A percentile compares a stretch with the other conserved stretches of the same genome.
Conservation (phyloP, 2,113 vertebrate genomes). For the Chascanopsetta lugubris region DNA sequence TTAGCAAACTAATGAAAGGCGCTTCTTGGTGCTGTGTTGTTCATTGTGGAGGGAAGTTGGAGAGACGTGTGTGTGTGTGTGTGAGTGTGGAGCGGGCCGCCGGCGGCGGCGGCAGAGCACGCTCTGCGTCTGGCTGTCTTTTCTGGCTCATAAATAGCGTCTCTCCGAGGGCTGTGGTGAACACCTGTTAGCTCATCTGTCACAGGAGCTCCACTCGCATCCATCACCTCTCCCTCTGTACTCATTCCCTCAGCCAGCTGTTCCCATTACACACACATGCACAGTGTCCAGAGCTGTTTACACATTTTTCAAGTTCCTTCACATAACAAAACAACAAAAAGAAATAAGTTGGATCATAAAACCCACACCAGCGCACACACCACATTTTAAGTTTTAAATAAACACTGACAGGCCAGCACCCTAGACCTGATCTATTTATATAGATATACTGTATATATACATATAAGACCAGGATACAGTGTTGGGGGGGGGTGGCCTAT, state of each 20-base stretch:
- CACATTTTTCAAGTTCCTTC: conserved; percentile 22
- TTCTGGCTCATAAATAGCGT: conserved; percentile 77
- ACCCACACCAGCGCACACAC: neutral
- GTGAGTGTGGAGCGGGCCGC: conserved; percentile 32
- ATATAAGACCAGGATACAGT: no score
- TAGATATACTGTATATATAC: no score
- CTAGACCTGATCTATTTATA: no score
- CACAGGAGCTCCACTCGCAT: conserved; percentile 74
- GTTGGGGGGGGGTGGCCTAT: no score
- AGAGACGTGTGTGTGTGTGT: conserved; percentile 51
- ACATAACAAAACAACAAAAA: neutral
- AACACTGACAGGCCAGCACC: neutral
- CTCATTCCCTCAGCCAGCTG: conserved; percentile 79
- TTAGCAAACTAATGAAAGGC: conserved; percentile 4
- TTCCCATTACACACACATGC: conserved; percentile 66
- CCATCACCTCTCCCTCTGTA: conserved; percentile 78
- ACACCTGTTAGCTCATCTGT: conserved; percentile 81
- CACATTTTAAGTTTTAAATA: neutral
- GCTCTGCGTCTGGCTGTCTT: conserved; percentile 75
- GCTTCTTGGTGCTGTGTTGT: conserved; percentile 17
- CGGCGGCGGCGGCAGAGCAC: conserved; percentile 29
- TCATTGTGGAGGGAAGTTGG: conserved; percentile 45
- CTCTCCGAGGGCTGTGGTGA: conserved; percentile 73
- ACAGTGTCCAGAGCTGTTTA: conserved; percentile 18
- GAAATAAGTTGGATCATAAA: neutral